Conservation (phyloP, 2,797 vertebrate genomes). For the Karalla daura region DNA sequence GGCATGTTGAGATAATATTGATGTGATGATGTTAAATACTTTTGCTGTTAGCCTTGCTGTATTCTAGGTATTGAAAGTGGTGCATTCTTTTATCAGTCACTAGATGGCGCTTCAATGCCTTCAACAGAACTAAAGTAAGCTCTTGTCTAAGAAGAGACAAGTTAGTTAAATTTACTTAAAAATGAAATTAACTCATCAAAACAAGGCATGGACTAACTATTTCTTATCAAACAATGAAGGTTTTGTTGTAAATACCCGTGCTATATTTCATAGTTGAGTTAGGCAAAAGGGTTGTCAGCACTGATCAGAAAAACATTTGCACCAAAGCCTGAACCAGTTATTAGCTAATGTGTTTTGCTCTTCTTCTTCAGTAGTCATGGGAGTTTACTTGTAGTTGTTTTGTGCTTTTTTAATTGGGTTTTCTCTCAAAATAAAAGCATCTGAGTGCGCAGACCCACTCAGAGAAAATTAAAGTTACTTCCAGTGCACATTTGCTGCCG, state of each 20-base stretch:
- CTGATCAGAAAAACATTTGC: not conserved
- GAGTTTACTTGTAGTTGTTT: not conserved
- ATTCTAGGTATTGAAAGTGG: not conserved
- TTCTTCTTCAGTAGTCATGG: not conserved
- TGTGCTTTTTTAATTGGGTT: not conserved
- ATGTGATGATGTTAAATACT: not conserved
- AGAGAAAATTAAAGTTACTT: slow-evolving; percentile 3
- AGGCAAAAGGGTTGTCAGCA: not conserved
- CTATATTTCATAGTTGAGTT: not conserved
- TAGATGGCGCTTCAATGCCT: slow-evolving; percentile 66
- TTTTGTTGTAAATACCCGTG: not conserved
- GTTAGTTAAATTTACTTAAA: not conserved
- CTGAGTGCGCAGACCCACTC: not conserved
- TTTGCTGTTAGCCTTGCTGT: not conserved
- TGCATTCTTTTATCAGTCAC: slow-evolving; percentile 29
- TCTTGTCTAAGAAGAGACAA: too few relatives aligned
- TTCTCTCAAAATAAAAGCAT: not conserved
- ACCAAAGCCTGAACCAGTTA: not conserved
- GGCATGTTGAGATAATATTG: not conserved
- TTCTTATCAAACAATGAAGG: not conserved
- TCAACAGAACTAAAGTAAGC: not conserved
- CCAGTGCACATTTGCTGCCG: not conserved
- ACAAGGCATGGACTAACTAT: not conserved
- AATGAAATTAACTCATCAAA: not conserved
- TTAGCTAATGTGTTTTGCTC: not conserved